These are phyloP conservation scores for Rhopalosiphum maidis DNA, from an alignment of 1,140 invertebrate genomes.

Conservation along the genomic window DNA sequence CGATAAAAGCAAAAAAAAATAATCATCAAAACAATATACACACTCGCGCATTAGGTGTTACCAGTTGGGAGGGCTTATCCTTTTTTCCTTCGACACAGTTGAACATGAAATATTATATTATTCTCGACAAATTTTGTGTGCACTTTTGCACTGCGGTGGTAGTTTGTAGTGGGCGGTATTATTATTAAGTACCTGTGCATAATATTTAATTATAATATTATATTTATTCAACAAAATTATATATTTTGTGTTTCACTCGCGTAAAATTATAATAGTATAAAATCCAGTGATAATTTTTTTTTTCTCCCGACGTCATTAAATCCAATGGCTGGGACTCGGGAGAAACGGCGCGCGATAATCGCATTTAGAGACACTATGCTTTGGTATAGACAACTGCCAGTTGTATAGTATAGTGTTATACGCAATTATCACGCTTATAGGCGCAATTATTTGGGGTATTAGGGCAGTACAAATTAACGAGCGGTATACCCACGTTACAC, in stretches of 20 bases:
- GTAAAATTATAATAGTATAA: neutral
- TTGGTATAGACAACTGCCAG: neutral
- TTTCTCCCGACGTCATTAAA: neutral
- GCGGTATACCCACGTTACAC: neutral
- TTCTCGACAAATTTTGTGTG: too few species aligned
- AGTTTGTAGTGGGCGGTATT: neutral
- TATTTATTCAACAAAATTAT: neutral
- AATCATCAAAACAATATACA: too few species aligned
- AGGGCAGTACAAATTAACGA: neutral
- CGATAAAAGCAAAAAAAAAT: too few species aligned
- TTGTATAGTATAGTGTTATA: neutral
- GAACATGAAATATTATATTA: too few species aligned
- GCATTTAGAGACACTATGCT: neutral
- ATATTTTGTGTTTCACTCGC: neutral
- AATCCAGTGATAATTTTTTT: neutral
- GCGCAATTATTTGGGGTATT: conserved; percentile 1
- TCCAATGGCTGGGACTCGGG: neutral
- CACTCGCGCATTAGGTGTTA: too few species aligned
- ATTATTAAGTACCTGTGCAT: neutral
- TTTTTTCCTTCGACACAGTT: too few species aligned
- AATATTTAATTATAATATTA: neutral
- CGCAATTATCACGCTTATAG: neutral
- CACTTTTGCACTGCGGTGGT: neutral
- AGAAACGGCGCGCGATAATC: neutral
- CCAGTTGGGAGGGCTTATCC: too few species aligned